Conservation (phyloP, 2,797 vertebrate species). For the Naso thynnoides region DNA sequence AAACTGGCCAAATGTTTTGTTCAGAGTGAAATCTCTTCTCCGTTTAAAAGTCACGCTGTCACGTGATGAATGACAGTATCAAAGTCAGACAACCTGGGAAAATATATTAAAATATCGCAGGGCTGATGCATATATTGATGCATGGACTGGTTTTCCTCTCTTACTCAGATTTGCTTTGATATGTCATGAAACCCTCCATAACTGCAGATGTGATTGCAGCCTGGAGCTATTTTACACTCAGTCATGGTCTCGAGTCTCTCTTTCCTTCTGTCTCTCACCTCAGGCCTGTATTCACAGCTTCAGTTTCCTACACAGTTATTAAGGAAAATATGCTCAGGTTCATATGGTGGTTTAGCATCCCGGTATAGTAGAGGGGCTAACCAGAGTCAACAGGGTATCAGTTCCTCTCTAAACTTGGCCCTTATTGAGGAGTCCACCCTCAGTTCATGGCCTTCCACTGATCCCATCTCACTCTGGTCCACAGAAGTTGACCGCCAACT, state of each 20-base stretch:
- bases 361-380: conserved; percentile 57
- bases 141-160: conserved; percentile 13
- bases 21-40: neutral
- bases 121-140: neutral
- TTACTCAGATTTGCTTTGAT: conserved; percentile 38
- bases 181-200: conserved; percentile 24
- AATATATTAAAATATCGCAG: neutral
- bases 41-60: neutral
- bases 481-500: conserved; percentile 29
- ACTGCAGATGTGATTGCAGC: conserved; percentile 22
- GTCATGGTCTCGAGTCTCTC: conserved; percentile 33
- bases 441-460: conserved; percentile 38
- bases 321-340: conserved; percentile 66
- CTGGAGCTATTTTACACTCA: conserved; percentile 33
- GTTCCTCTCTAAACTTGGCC: conserved; percentile 62
- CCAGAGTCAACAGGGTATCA: conserved; percentile 75
- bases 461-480: conserved; percentile 44
- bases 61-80: conserved; percentile 4
- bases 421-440: conserved; percentile 43
- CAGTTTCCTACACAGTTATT: conserved; percentile 68
- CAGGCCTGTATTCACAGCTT: conserved; percentile 38
- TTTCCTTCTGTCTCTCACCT: conserved; percentile 34
- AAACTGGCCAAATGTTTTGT: neutral
- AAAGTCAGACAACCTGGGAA: neutral
- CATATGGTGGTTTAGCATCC: conserved; percentile 58